Evolutionary conservation across 2,888 invertebrate genomes (phyloP).

Genomic region (Troides oblongomaculatus): DNA sequence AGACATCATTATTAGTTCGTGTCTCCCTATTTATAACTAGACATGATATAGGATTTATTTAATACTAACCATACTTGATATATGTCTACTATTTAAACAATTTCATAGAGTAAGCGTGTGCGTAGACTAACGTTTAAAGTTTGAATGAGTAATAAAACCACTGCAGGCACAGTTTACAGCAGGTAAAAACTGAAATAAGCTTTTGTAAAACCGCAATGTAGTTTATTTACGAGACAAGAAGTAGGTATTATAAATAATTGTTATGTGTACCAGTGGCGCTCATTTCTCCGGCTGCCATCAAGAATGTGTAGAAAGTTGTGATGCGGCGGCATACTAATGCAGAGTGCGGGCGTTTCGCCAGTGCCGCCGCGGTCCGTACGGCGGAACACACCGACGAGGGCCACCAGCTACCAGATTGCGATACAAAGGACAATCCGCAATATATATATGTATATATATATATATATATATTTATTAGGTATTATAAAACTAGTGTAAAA

Average conservation of each 20-base stretch:
- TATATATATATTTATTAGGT: neutral
- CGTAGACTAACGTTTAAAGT: no score
- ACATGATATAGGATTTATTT: no score
- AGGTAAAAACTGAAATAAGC: neutral
- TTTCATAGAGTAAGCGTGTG: no score
- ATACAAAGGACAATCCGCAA: slow-evolving; percentile 16
- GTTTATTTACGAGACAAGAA: slow-evolving; percentile 16
- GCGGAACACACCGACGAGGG: slow-evolving; percentile 25
- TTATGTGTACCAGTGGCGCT: slow-evolving; percentile 61
- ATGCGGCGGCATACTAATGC: slow-evolving; percentile 77
- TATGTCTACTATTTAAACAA: no score
- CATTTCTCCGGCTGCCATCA: slow-evolving; percentile 72
- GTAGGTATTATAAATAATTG: slow-evolving; percentile 37
- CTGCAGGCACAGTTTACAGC: neutral
- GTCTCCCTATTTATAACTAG: no score
- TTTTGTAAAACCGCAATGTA: neutral
- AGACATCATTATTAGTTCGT: no score
- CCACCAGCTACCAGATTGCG: neutral
- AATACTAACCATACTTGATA: no score
- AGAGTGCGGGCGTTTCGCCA: slow-evolving; percentile 56
- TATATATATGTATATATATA: no score
- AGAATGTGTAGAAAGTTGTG: slow-evolving; percentile 80
- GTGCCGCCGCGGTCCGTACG: slow-evolving; percentile 40
- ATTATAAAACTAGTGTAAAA: neutral
- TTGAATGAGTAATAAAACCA: no score